Evolutionary conservation across 2,888 invertebrate genomes (phyloP).

Genomic region (Ophonus ardosiacus): DNA sequence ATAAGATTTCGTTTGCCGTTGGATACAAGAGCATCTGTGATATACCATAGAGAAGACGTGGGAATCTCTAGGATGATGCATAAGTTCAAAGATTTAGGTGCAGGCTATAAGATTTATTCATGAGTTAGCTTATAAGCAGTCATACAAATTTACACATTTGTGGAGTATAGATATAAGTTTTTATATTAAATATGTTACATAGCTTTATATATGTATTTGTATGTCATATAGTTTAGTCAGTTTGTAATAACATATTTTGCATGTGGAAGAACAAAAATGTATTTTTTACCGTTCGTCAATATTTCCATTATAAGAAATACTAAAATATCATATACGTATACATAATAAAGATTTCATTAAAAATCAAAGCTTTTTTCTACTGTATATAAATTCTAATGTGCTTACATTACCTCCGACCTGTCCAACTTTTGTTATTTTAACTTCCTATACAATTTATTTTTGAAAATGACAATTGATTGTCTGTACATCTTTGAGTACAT

Average conservation of each 20-base stretch:
- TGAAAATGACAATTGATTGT: too few species aligned
- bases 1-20: neutral
- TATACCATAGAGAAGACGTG: slow-evolving; percentile 18
- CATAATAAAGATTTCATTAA: too few species aligned
- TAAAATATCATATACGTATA: too few species aligned
- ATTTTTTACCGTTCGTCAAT: neutral
- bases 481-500: too few species aligned
- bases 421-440: too few species aligned
- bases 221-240: neutral
- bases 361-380: too few species aligned
- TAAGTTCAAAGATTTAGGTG: slow-evolving; percentile 20
- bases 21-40: slow-evolving; percentile 40
- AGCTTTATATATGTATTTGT: neutral
- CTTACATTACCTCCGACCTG: too few species aligned
- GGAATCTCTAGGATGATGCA: slow-evolving; percentile 31
- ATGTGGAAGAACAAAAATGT: neutral
- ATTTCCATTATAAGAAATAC: slow-evolving; percentile 6
- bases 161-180: neutral
- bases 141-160: slow-evolving; percentile 8
- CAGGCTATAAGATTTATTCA: slow-evolving; percentile 19
- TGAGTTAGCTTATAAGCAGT: neutral
- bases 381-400: too few species aligned
- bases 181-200: neutral
- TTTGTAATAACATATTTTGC: neutral
- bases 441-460: too few species aligned